Evolutionary conservation across 2,797 vertebrate genomes (phyloP), one percentile per base, ranked within the genome.

Genomic region (Lateolabrax maculatus): DNA sequence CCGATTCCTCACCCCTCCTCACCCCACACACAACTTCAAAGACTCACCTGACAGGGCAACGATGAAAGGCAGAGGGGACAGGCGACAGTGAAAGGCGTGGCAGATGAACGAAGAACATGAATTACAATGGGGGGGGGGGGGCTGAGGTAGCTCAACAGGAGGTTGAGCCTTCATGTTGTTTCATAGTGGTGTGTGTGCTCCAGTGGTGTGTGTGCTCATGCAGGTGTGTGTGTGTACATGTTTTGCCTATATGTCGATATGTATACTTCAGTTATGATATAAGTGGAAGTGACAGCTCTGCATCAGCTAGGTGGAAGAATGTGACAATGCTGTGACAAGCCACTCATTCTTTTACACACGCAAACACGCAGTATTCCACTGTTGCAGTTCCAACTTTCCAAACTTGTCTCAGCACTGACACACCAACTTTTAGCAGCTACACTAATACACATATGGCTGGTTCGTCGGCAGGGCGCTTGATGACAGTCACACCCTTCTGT

Each of bases 61-160:
- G 83, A 87, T 75, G 53, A 82, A 84, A 88, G 68, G 56, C 49
- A 69, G 43, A 56, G 25, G 41, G 29, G 34, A 56, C 19, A 41
- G 68, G 69, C 51, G 7, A 61, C 9, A 37, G 29, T 3, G 31
- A 64, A 64, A 75, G 77, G 80, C 8, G 36, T 66, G 58, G 66
- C 57, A 77, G 61, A 34, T 0, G 6, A 79, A 55, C 4, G 6
- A 48, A 52, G 27, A 61, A 34, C 39, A 44, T 2, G 34, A 62
- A 68, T 78, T 51, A 71, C 21, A 75, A 71, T 3, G 21, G n/a
- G n/a, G n/a, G n/a, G n/a, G n/a, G n/a, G n/a, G n/a, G n/a, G n/a
- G n/a, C n/a, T n/a, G n/a, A 48, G 16, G 16, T 23, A 31, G 58
- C 11, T 1, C 53, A 55, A 25, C 10, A 16, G 18, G 29, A 43